Conservation (phyloP, 92 coral and sea anemone genomes). For the Virgularia gustaviana region DNA sequence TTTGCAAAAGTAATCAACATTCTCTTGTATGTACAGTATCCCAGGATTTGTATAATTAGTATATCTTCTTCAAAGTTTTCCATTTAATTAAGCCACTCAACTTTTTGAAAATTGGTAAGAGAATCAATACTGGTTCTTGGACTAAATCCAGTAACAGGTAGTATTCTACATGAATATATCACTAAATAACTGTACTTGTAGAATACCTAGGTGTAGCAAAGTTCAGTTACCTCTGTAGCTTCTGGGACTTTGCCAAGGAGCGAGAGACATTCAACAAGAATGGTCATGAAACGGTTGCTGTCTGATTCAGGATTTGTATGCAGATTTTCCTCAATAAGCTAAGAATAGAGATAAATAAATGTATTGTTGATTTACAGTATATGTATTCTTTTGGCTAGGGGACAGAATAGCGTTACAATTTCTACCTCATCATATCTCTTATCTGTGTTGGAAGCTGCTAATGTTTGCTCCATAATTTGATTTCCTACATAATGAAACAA, state of each 20-base stretch:
- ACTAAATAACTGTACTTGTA: background rate
- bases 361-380: background rate
- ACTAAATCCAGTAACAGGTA: background rate
- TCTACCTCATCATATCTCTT: constrained; percentile 17
- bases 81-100: too few species aligned
- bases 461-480: constrained; percentile 31
- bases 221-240: constrained; percentile 71
- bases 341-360: background rate
- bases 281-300: constrained; percentile 88
- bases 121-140: too few species aligned
- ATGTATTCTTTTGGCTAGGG: background rate
- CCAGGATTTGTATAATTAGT: too few species aligned
- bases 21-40: too few species aligned
- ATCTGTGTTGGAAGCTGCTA: constrained; percentile 9
- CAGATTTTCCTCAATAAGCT: constrained; percentile 71
- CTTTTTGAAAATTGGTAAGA: too few species aligned
- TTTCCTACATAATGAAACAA: constrained; percentile 6
- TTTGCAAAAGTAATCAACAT: too few species aligned
- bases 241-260: constrained; percentile 92
- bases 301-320: constrained; percentile 84
- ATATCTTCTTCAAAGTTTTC: too few species aligned
- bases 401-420: background rate
- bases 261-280: constrained; percentile 80
- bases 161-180: background rate
- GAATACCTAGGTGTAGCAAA: too few species aligned